Conservation (phyloP, 2,113 vertebrate genomes). For the Stegastes partitus region DNA sequence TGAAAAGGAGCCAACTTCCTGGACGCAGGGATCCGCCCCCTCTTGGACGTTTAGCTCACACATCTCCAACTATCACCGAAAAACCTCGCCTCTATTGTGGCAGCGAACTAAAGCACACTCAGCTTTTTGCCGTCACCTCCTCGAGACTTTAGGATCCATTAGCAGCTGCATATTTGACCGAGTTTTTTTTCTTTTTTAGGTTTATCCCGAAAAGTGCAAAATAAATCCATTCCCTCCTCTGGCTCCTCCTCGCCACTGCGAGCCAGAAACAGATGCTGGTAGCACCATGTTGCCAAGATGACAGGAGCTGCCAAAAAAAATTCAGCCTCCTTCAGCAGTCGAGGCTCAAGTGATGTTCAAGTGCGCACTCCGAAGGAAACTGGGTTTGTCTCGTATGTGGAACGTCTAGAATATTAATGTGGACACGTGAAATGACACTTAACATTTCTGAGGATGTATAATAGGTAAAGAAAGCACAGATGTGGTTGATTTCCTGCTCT, state of each 20-base stretch:
- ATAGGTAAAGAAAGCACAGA: conserved; percentile 30
- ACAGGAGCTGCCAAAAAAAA: conserved; percentile 62
- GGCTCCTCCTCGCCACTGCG: conserved; percentile 47
- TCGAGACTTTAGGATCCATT: conserved; percentile 1
- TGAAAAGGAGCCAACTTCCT: conserved; percentile 68
- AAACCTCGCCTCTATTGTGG: neutral
- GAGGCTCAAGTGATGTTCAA: conserved; percentile 58
- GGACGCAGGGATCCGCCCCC: conserved; percentile 5
- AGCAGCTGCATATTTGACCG: conserved; percentile 30
- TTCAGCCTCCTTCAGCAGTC: conserved; percentile 54
- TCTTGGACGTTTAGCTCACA: conserved; percentile 27
- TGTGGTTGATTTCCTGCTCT: conserved; percentile 19
- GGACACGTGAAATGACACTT: conserved; percentile 16
- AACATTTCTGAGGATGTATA: conserved; percentile 19
- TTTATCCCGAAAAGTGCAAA: conserved; percentile 42
- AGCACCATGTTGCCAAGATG: conserved; percentile 67
- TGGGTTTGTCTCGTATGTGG: conserved; percentile 26
- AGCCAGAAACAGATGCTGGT: conserved; percentile 74
- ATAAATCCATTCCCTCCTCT: conserved; percentile 51
- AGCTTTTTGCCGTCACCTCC: conserved; percentile 9
- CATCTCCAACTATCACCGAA: neutral
- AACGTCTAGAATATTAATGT: conserved; percentile 26
- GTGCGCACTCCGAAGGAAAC: conserved; percentile 49
- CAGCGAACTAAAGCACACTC: conserved; percentile 24
- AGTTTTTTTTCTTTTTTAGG: conserved; percentile 1